Conservation (phyloP, 2,797 vertebrate species). For the Fundulus diaphanus region DNA sequence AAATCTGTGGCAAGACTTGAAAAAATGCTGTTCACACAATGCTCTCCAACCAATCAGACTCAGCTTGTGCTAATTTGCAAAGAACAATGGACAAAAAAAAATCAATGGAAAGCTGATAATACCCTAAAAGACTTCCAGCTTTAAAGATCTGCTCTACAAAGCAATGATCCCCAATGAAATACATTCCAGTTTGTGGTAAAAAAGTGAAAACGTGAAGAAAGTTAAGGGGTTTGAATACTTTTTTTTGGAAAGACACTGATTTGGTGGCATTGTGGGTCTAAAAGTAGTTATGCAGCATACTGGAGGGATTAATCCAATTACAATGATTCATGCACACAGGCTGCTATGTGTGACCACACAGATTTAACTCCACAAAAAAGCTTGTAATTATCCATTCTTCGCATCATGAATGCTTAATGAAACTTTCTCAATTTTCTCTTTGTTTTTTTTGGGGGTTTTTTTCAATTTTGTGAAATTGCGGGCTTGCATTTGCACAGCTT, state of each 20-base stretch:
- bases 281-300: slow-evolving; percentile 29
- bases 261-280: slow-evolving; percentile 8
- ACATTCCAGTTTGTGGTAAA: background rate
- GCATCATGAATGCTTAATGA: slow-evolving; percentile 29
- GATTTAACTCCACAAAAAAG: slow-evolving; percentile 23
- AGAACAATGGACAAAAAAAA: background rate
- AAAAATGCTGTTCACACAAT: background rate
- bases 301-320: slow-evolving; percentile 21
- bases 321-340: slow-evolving; percentile 16
- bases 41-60: background rate
- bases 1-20: background rate
- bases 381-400: slow-evolving; percentile 26
- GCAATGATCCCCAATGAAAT: background rate
- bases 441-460: slow-evolving; percentile 46
- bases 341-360: slow-evolving; percentile 19
- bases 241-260: slow-evolving; percentile 8
- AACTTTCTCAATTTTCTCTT: slow-evolving; percentile 1
- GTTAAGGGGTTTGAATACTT: background rate
- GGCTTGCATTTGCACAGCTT: slow-evolving; percentile 64
- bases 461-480: slow-evolving; percentile 13
- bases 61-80: background rate
- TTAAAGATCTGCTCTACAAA: background rate
- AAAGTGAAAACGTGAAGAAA: background rate
- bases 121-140: background rate
- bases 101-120: background rate